Evolutionary conservation across 1,140 invertebrate species (phyloP).

Genomic region (Cherax destructor): DNA sequence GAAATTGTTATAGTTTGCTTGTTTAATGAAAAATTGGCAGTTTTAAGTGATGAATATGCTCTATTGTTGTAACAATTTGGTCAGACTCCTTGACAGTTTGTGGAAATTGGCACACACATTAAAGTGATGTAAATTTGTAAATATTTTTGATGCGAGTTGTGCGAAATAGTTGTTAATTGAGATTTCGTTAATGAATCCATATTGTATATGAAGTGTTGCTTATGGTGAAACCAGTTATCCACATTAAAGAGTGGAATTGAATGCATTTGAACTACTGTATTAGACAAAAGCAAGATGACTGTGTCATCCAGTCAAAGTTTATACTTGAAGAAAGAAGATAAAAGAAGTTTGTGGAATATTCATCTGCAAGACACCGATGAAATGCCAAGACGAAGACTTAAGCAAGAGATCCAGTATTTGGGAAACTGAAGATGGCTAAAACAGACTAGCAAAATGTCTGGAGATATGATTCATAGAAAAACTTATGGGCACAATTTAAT

Average conservation of each 20-base stretch:
- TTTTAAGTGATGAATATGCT: slow-evolving; percentile 28
- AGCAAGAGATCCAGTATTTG: background rate
- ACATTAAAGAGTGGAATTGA: slow-evolving; percentile 41
- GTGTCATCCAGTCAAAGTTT: background rate
- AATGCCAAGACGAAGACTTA: background rate
- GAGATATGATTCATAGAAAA: background rate
- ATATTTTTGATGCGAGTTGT: background rate
- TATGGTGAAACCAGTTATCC: background rate
- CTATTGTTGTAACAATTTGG: background rate
- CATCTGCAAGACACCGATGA: background rate
- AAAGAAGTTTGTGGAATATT: background rate
- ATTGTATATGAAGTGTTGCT: background rate
- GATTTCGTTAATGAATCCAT: background rate
- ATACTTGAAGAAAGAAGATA: slow-evolving; percentile 7
- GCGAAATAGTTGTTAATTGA: background rate
- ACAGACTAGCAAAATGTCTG: background rate
- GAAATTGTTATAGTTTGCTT: slow-evolving; percentile 4
- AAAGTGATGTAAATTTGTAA: background rate
- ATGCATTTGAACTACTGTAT: background rate
- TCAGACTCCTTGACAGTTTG: background rate
- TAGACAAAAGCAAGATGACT: background rate
- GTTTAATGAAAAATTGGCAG: slow-evolving; percentile 21
- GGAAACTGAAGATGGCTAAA: background rate
- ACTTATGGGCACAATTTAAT: background rate
- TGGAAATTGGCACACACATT: background rate